Conservation (phyloP, 2,797 vertebrate species). For the Somateria mollissima region DNA sequence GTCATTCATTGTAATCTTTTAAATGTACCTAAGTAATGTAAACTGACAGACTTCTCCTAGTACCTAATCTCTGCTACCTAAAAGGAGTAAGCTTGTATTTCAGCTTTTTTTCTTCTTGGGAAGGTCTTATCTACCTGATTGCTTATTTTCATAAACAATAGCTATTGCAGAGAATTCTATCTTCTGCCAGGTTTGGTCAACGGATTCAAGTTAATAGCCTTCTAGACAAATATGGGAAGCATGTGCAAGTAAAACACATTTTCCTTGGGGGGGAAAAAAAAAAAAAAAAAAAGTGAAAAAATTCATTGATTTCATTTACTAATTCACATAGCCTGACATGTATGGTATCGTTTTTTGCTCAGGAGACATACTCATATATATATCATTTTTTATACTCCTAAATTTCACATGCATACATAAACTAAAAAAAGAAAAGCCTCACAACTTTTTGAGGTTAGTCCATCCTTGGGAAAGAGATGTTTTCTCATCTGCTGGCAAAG, state of each 20-base stretch:
- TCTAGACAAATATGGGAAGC: not conserved
- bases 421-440: not conserved
- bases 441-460: not conserved
- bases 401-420: not conserved
- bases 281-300: not conserved
- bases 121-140: not conserved
- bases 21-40: not conserved
- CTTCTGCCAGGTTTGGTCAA: not conserved
- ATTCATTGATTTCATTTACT: not conserved
- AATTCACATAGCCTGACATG: not conserved
- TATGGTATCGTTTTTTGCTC: not conserved
- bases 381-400: not conserved
- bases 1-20: not conserved
- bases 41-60: too few species aligned
- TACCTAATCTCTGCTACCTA: too few species aligned
- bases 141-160: not conserved
- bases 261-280: not conserved
- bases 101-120: not conserved
- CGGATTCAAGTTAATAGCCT: not conserved
- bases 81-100: not conserved
- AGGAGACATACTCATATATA: not conserved
- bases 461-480: not conserved
- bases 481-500: constrained; percentile 10
- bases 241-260: not conserved
- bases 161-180: not conserved